Evolutionary conservation across 2,113 vertebrate genomes (phyloP), one percentile per base, ranked within the genome.

Genomic region (Chlamydotis undulata): DNA sequence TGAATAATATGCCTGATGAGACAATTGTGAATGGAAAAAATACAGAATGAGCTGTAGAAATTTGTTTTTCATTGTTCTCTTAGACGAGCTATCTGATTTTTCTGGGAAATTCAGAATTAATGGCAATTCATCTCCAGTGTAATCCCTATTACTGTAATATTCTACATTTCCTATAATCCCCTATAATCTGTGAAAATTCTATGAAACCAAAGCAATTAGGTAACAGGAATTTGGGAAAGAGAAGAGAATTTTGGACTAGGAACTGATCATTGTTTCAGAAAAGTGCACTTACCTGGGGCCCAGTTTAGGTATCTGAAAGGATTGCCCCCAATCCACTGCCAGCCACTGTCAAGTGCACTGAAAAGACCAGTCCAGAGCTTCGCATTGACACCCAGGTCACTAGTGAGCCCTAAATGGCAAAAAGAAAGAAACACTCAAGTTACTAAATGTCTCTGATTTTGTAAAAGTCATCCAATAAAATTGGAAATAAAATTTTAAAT

Each of bases 231-330:
- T 17, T 21, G 18, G 17, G 17, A 7, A 82, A 71, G 2, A 65
- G 29, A 10, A 10, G 29, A 90, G 12, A 29, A 63, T 74, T 78
- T 90, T 63, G 14, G 9, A 14, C 4, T 23, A 60, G 39, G n/a
- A 3, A 2, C 15, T 56, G 60, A 21, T 31, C 6, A 41, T 26
- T 2, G 1, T 71, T 84, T 84, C 65, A 57, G 43, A 74, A 28
- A 84, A 47, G 14, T 16, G 9, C 45, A 29, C 96, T 96, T 83
- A 99, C 99, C 99, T 98, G 99, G 99, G 78, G 98, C 98, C 99
- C 99, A 99, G 96, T 99, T 99, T 55, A 99, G 94, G 95, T 99
- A 99, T 96, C 99, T 98, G 95, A 99, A 99, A 2, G 99, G 99
- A 71, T 97, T 98, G 53, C 98, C 96, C 6, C 98, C 97, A 77